Conservation (phyloP, 1,140 invertebrate genomes). For the Idris sp. region DNA sequence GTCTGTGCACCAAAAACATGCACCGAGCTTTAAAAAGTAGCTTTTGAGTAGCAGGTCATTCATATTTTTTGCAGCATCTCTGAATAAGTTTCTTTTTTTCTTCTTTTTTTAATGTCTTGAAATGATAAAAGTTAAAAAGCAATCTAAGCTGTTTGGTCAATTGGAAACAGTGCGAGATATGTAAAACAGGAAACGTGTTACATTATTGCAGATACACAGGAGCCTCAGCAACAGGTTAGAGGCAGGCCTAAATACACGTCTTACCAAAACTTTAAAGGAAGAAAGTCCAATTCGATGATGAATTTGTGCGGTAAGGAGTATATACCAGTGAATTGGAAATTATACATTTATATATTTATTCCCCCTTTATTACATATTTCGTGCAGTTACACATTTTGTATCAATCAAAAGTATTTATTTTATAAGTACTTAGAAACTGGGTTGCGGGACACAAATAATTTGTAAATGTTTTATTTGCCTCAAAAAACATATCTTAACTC, state of each 20-base stretch:
- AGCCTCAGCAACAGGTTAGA: constrained; percentile 85
- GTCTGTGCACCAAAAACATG: constrained; percentile 71
- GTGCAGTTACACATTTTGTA: constrained; percentile 64
- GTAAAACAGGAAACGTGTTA: constrained; percentile 77
- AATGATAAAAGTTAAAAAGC: too few species aligned
- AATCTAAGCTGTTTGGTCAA: constrained; percentile 56
- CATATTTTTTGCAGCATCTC: constrained; percentile 46
- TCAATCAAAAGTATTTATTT: constrained; percentile 31
- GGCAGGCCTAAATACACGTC: constrained; percentile 89
- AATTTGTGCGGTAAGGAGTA: constrained; percentile 94
- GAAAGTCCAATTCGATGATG: constrained; percentile 95
- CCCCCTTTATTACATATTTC: constrained; percentile 62
- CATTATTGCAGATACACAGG: constrained; percentile 82
- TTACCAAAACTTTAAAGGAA: constrained; percentile 91
- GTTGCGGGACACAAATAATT: too few species aligned
- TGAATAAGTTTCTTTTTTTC: too few species aligned
- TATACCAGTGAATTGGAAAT: constrained; percentile 75
- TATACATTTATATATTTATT: constrained; percentile 66
- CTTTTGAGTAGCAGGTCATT: constrained; percentile 62
- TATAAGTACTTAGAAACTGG: too few species aligned
- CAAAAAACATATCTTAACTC: too few species aligned
- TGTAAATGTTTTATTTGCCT: too few species aligned
- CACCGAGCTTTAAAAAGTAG: too few species aligned
- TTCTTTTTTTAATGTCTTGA: too few species aligned
- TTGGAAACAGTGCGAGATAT: constrained; percentile 67